These are phyloP conservation scores for Chaunax sp. DNA, from an alignment of 2,797 vertebrate genomes.

Conservation along the genomic window DNA sequence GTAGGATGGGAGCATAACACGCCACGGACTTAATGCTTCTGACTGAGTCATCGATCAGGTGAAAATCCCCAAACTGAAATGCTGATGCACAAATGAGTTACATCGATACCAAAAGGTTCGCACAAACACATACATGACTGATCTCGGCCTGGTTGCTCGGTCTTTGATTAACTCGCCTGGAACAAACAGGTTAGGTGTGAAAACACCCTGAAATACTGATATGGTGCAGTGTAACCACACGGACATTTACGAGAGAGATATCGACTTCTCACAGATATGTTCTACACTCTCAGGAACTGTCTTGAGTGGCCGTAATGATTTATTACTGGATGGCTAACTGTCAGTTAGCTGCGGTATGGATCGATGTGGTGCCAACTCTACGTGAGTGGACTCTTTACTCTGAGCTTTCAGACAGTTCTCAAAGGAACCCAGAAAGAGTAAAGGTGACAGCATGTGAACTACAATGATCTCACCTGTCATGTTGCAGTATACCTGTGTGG, in stretches of 20 bases:
- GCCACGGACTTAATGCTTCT: background rate
- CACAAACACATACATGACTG: no score
- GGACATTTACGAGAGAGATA: constrained; percentile 18
- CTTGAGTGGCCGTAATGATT: constrained; percentile 52
- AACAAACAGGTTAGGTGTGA: background rate
- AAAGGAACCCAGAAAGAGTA: constrained; percentile 30
- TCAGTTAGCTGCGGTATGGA: constrained; percentile 32
- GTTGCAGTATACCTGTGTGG: constrained; percentile 87
- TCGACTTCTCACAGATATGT: constrained; percentile 17
- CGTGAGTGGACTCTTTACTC: constrained; percentile 55
- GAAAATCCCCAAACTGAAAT: background rate
- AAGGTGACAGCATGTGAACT: constrained; percentile 51
- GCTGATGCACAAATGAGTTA: no score
- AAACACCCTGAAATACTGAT: background rate
- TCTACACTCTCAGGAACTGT: constrained; percentile 20
- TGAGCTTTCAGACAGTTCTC: constrained; percentile 31
- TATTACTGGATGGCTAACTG: constrained; percentile 46
- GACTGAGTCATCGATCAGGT: background rate
- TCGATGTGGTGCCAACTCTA: constrained; percentile 54
- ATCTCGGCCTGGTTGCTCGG: background rate
- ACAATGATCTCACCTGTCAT: constrained; percentile 85
- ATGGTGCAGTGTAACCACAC: background rate
- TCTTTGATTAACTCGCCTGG: background rate
- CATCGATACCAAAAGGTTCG: no score
- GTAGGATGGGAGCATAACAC: background rate